Evolutionary conservation across 2,797 vertebrate genomes (phyloP), one percentile per base, ranked within the genome.

Genomic region (Cossypha niveicapilla): DNA sequence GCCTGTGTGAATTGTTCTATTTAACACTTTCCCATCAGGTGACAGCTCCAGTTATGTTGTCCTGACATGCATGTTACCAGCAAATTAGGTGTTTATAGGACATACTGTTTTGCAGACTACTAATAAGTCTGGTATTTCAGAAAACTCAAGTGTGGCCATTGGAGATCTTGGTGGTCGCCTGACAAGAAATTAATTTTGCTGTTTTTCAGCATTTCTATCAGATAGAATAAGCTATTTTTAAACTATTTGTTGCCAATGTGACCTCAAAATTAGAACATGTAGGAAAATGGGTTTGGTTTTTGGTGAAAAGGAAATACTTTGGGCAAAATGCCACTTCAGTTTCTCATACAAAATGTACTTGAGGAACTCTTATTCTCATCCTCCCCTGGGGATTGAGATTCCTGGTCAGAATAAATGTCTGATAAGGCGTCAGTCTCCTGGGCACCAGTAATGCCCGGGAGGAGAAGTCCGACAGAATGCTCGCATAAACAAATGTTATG

Each of bases 211-310:
- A 45, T 51, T 90, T 72, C 28, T 85, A 3, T 90, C 81, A 78
- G 75, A 47, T 37, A 77, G 21, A 74, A 65, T 53, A 81, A 68
- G 35, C 51, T 93, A 65, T 88, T 94, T 93, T 92, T 87, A 88
- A 86, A 75, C 28, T 1, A 2, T 13, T 70, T 85, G 56, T 88
- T 78, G 62, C n/a, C 42, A 84, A 18, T 34, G 6, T 86, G 73
- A 83, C 61, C n/a, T 92, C 68, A 92, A 78, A 92, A 94, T 88
- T 74, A 92, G 87, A 91, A 65, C 57, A 51, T 18, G 21, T 18
- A 90, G 68, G 85, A 80, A 91, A 94, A 83, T 68, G 61, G 35
- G 54, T 75, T 91, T 93, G 51, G 14, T 88, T 93, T 94, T 88
- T 53, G 87, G 22, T 76, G 53, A 42, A 78, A 70, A 86, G 70